These are phyloP conservation scores for Elephantulus edwardii DNA, from an alignment of 2,113 vertebrate genomes.

Conservation along the genomic window DNA sequence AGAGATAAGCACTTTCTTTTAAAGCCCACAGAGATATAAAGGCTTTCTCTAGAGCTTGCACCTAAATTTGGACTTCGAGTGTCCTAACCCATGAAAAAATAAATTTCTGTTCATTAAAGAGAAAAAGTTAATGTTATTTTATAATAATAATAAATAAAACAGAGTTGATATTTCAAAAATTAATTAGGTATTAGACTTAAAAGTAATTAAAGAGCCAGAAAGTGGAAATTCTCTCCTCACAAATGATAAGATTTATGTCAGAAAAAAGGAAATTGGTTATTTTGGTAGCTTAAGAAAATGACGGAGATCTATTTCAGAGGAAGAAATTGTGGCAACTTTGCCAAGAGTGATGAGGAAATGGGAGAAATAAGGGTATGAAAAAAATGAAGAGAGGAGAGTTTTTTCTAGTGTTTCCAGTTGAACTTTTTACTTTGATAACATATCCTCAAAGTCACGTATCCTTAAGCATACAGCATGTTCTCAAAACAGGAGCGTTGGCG, in stretches of 20 bases:
- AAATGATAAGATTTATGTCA: background rate
- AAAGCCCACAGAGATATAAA: no score
- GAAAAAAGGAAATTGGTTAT: background rate
- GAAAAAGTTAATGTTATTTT: no score
- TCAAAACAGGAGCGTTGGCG: background rate
- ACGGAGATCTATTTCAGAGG: conserved; percentile 17
- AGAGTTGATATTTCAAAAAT: background rate
- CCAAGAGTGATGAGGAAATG: background rate
- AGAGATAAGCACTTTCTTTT: no score
- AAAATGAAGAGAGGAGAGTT: background rate
- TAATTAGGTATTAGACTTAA: background rate
- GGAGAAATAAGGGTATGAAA: background rate
- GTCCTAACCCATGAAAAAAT: no score
- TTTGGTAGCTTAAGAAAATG: background rate
- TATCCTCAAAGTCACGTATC: background rate
- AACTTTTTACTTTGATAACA: conserved; percentile 3
- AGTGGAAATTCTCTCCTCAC: background rate
- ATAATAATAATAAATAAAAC: no score
- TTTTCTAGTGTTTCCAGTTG: background rate
- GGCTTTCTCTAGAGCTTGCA: no score
- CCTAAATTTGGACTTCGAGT: no score
- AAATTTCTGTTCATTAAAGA: no score
- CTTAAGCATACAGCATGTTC: background rate
- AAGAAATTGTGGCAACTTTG: background rate
- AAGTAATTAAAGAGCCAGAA: no score